Evolutionary conservation across 2,888 invertebrate genomes (phyloP).

Genomic region (Odiellus spinosus): DNA sequence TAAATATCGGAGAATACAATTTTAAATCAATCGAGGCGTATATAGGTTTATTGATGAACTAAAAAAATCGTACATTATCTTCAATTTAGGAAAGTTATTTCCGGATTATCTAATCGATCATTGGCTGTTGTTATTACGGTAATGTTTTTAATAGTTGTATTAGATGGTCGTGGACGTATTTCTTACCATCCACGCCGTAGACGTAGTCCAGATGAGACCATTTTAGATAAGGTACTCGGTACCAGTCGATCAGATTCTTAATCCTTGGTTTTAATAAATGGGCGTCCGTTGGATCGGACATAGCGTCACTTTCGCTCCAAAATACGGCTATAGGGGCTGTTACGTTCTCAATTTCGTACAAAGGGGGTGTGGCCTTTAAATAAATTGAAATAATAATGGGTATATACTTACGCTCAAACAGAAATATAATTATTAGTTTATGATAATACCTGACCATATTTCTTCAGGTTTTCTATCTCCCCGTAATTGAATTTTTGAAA

Average conservation of each 20-base stretch:
- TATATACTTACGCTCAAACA: too few relatives aligned
- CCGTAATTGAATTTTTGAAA: constrained; percentile 25
- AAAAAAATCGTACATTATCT: too few relatives aligned
- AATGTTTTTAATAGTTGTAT: constrained; percentile 1
- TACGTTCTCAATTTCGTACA: constrained; percentile 43
- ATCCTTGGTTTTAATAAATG: constrained; percentile 6
- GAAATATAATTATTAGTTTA: too few relatives aligned
- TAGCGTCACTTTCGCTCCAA: constrained; percentile 28
- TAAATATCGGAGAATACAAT: too few relatives aligned
- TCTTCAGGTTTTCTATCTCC: constrained; percentile 22
- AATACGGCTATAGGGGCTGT: constrained; percentile 39
- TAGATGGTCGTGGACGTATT: constrained; percentile 6
- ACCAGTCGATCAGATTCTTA: constrained; percentile 3
- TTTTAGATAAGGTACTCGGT: not conserved
- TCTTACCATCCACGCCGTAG: constrained; percentile 3
- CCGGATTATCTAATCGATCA: too few relatives aligned
- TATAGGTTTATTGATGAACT: too few relatives aligned
- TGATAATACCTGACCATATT: constrained; percentile 27
- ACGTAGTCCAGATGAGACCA: constrained; percentile 10
- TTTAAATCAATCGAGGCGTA: too few relatives aligned
- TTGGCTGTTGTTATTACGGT: too few relatives aligned
- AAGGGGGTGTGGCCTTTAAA: constrained; percentile 37
- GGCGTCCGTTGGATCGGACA: constrained; percentile 27
- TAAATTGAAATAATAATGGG: too few relatives aligned
- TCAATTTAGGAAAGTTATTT: too few relatives aligned